Evolutionary conservation across 2,888 invertebrate species (phyloP), one percentile per base, ranked within the genome.

Genomic region (Drosophila austrosaltans): DNA sequence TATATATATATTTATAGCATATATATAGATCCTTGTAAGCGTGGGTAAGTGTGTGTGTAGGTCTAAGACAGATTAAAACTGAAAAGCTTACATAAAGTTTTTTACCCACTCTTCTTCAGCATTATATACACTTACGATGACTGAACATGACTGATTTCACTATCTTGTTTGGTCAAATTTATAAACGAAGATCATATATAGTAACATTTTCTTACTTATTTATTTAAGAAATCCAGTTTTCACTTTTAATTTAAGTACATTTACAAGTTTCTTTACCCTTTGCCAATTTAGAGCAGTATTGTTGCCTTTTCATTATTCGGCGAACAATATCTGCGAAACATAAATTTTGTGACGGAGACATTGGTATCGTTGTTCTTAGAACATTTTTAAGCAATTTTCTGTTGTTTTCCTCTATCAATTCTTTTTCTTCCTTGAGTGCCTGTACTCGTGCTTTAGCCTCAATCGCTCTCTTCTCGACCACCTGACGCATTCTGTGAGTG

Each of bases 11-110:
- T 3, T 10, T 22, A 16, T 16, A 16, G 16, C 16, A 16, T 16
- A 48, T 25, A 48, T 7, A 25, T 12, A 48, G 48, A 48, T 48
- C 48, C 64, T 40, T 66, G 76, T 63, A 3, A 25, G 72, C 69
- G 44, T 66, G 69, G 54, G 56, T 54, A 36, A 36, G 30, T 63
- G 36, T 65, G 53, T 57, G 65, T 64, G 72, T 73, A 64, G 79
- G 60, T 75, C 71, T 62, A 78, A 79, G 75, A 75, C 79, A 86
- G 87, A 87, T 88, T 86, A 86, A 86, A 86, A 86, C 79, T 82
- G 81, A 84, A 84, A 79, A 82, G 76, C 81, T 72, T 71, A 71
- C 75, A 63, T 69, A 75, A 80, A 75, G 68, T 77, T 72, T 76
- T 61, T 58, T 63, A 57, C 59, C 59, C 53, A 28, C 73, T 32